Percentiles rank a stretch among this genome's conserved stretches.
These are phyloP conservation scores for Drosophila ananassae DNA, from an alignment of 1,140 invertebrate species.

Conservation along the genomic window DNA sequence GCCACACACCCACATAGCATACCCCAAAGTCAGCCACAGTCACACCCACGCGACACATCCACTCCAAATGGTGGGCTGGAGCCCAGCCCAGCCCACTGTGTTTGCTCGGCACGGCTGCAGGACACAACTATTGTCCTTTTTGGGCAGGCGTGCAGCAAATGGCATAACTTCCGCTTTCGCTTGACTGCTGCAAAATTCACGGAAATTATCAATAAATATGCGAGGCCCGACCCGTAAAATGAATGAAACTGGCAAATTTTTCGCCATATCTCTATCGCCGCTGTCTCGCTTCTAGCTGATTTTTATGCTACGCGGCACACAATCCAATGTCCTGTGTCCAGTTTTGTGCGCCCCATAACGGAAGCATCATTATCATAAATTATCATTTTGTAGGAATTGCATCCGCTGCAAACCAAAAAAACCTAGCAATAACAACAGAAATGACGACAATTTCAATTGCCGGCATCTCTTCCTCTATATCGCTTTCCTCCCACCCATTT, in stretches of 20 bases:
- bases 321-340: conserved; percentile 53
- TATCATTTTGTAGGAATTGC: conserved; percentile 84
- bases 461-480: conserved; percentile 34
- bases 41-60: neutral
- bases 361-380: conserved; percentile 84
- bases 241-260: conserved; percentile 63
- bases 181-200: conserved; percentile 69
- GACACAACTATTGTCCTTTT: conserved; percentile 70
- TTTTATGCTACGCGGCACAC: conserved; percentile 55
- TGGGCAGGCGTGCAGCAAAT: conserved; percentile 74
- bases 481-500: conserved; percentile 1
- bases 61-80: neutral
- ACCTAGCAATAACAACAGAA: conserved; percentile 51
- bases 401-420: conserved; percentile 67
- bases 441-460: conserved; percentile 77
- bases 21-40: neutral
- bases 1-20: neutral
- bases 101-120: neutral
- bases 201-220: conserved; percentile 84
- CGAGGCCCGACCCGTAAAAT: conserved; percentile 64
- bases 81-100: neutral
- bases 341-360: conserved; percentile 61
- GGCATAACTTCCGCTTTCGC: conserved; percentile 80
- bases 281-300: conserved; percentile 21
- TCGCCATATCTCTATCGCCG: conserved; percentile 35